Base-by-base conservation (phyloP, 2,888 invertebrate species). In the Bombyx huttoni region DNA sequence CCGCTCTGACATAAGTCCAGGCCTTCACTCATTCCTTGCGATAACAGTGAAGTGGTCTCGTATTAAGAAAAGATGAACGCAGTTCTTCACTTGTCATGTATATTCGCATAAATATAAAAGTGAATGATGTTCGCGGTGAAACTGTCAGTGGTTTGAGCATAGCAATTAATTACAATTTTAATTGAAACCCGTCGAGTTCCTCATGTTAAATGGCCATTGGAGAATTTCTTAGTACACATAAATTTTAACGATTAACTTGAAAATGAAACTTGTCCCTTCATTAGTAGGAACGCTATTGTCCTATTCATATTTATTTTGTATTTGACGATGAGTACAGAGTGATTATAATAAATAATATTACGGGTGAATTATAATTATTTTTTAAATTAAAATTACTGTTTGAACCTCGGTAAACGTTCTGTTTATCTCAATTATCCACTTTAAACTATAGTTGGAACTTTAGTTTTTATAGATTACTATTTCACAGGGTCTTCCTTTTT, bases 101-200 rank as follows among this genome's bases (percentile, higher is more conserved):
- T 67, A 78, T 79, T 78, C 80, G 76, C 82, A 81, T 83, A 82
- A 81, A 83, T 80, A 83, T 78, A 78, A 79, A 81, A 81, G 77
- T 83, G 81, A 85, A 78, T 80, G 80, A 86, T 84, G 80, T 68
- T 72, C 74, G 56, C 75, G 67, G 73, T 73, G 73, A 73, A 68
- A 67, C 78, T 76, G 84, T 80, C 85, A 79, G 79, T 70, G 67
- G 70, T 73, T 68, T 61, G 73, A 71, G 70, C 73, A 67, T 64
- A 75, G 78, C 79, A 81, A 87, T 87, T 85, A 85, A 86, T 86
- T 81, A 82, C 72, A 73, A 76, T 78, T 84, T 85, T 87, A 81
- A 83, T 81, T 81, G 78, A 75, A 51, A 77, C 67, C 70, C 70
- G 76, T 72, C 73, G 65, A 77, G 67, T 68, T 67, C 66, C 63